Evolutionary conservation across 2,888 invertebrate genomes (phyloP).

Genomic region (Chouioia cunea): DNA sequence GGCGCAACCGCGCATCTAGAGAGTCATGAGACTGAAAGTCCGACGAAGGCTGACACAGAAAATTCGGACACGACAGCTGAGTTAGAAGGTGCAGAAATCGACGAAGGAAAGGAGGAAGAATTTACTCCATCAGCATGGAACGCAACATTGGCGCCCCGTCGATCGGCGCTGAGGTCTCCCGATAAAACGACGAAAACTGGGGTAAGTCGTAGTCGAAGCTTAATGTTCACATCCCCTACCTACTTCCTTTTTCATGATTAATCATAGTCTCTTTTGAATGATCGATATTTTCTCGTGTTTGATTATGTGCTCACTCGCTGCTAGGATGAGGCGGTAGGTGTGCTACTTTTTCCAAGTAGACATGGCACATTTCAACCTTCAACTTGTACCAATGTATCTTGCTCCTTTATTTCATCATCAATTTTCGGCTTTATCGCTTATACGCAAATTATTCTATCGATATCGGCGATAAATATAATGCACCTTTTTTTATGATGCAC

Average conservation of each 20-base stretch:
- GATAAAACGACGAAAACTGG: conserved; percentile 70
- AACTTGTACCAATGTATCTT: conserved; percentile 10
- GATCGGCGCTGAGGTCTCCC: conserved; percentile 78
- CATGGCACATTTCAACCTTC: neutral
- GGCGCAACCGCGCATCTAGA: conserved; percentile 54
- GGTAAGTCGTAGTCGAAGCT: conserved; percentile 57
- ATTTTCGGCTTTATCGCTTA: conserved; percentile 10
- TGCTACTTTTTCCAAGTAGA: conserved; percentile 50
- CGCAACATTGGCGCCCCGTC: conserved; percentile 80
- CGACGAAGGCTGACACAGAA: conserved; percentile 32
- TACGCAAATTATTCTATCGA: conserved; percentile 10
- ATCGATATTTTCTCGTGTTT: conserved; percentile 49
- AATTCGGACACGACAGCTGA: conserved; percentile 44
- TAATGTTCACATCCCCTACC: neutral
- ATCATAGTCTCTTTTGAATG: conserved; percentile 31
- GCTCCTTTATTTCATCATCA: conserved; percentile 4
- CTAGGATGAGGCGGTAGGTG: conserved; percentile 67
- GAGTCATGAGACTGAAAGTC: conserved; percentile 49
- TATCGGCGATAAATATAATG: conserved; percentile 8
- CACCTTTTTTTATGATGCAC: neutral
- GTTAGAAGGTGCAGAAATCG: conserved; percentile 35
- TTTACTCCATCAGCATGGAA: conserved; percentile 88
- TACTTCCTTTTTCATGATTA: conserved; percentile 8
- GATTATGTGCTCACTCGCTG: conserved; percentile 54
- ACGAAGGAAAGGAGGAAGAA: conserved; percentile 73